Percentiles rank a stretch among this genome's conserved stretches.
phyloP scores from a whole-genome alignment of 2,888 invertebrate species.

The Microdon myrmicae region DNA sequence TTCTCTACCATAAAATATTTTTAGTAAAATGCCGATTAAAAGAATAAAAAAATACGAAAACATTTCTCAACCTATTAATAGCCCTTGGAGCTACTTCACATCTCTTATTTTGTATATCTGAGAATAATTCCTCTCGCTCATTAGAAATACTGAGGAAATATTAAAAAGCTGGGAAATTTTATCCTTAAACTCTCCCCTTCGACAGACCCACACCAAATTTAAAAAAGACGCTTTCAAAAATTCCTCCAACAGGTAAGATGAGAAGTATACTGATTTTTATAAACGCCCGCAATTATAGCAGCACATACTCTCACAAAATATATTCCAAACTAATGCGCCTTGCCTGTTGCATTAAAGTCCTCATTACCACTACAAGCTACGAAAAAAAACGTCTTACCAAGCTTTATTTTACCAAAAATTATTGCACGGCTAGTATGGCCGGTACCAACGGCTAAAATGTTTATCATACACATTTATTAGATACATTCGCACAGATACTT shows the following conservation, averaged over 20 bases:
- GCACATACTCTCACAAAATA: conserved; percentile 16
- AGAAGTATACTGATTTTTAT: conserved; percentile 39
- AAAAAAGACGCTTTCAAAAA: conserved; percentile 2
- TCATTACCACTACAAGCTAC: too few relatives aligned
- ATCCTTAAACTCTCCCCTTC: conserved; percentile 5
- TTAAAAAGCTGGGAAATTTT: conserved; percentile 37
- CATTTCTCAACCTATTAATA: conserved; percentile 22
- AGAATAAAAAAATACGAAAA: not conserved
- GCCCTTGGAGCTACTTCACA: too few relatives aligned
- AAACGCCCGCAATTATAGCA: conserved; percentile 18
- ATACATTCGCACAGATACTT: conserved; percentile 32
- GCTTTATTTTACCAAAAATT: conserved; percentile 30
- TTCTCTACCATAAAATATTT: not conserved
- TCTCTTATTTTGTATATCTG: conserved; percentile 9
- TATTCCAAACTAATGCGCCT: conserved; percentile 5
- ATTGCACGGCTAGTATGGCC: conserved; percentile 31
- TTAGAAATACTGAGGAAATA: conserved; percentile 2
- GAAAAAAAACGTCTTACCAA: conserved; percentile 16
- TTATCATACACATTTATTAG: conserved; percentile 17
- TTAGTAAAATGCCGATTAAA: not conserved
- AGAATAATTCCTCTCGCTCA: conserved; percentile 6
- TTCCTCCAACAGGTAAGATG: conserved; percentile 44
- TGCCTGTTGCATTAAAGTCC: too few relatives aligned
- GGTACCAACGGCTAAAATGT: conserved; percentile 9
- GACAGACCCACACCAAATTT: not conserved